Evolutionary conservation across 2,113 vertebrate genomes (phyloP).

Genomic region (Zapornia atra): DNA sequence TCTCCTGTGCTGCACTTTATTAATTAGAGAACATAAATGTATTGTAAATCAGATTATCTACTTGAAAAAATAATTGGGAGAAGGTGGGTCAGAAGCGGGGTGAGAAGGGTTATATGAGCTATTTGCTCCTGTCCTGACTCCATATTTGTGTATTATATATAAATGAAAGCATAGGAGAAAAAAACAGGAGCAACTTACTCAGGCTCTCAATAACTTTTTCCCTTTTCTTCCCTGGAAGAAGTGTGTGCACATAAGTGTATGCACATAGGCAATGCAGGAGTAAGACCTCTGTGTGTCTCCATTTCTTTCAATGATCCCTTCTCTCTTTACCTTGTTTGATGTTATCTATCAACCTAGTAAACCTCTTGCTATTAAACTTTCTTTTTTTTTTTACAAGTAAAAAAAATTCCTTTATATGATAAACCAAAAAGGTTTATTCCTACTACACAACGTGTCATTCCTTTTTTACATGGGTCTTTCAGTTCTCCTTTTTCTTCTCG

Average conservation of each 20-base stretch:
- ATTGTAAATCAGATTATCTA: conserved; percentile 14
- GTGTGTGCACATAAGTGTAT: not conserved
- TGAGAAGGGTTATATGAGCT: not conserved
- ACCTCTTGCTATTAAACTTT: not conserved
- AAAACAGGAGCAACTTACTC: not conserved
- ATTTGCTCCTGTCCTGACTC: not conserved
- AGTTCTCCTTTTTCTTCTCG: not conserved
- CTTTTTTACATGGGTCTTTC: not conserved
- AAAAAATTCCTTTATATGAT: not conserved
- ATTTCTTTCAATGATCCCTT: not conserved
- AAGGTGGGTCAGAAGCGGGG: not conserved
- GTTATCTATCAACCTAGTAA: not conserved
- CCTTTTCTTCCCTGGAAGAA: not conserved
- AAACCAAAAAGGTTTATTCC: not conserved
- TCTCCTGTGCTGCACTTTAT: not conserved
- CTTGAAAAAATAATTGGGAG: not conserved
- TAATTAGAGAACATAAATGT: conserved; percentile 16
- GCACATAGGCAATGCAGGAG: not conserved
- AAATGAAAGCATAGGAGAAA: not conserved
- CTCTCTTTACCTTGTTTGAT: not conserved
- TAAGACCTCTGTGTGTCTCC: not conserved
- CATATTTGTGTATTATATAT: not conserved
- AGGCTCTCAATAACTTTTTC: not conserved
- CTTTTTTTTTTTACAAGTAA: not conserved
- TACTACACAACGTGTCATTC: not conserved